These are phyloP conservation scores for Dendrolimus pini DNA, from an alignment of 2,888 invertebrate species.

Conservation along the genomic window DNA sequence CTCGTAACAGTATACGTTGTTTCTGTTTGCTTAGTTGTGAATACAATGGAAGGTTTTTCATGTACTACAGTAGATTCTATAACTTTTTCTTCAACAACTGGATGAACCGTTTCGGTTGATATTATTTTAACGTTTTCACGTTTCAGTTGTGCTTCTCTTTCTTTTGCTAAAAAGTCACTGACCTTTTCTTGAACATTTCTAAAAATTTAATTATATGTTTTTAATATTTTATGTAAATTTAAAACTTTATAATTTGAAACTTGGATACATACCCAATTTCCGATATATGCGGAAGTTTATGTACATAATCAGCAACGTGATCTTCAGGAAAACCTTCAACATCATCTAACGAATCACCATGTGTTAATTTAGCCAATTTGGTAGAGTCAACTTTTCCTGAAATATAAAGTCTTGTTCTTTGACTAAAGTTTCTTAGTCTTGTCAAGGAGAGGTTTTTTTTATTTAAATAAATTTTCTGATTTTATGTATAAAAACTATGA, in stretches of 20 bases:
- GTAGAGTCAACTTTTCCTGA: constrained; percentile 42
- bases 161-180: constrained; percentile 47
- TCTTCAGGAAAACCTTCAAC: constrained; percentile 73
- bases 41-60: constrained; percentile 19
- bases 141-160: constrained; percentile 55
- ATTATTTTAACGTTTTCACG: constrained; percentile 30
- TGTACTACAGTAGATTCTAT: constrained; percentile 15
- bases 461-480: constrained; percentile 4
- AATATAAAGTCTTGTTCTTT: constrained; percentile 8
- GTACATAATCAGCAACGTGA: constrained; percentile 61
- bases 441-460: not conserved
- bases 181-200: constrained; percentile 44
- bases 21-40: constrained; percentile 35
- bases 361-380: constrained; percentile 50
- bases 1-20: constrained; percentile 27
- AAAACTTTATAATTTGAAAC: not conserved
- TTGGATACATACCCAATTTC: constrained; percentile 53
- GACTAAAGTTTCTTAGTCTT: too few relatives aligned
- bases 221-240: constrained; percentile 1
- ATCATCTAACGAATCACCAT: constrained; percentile 71
- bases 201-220: constrained; percentile 15
- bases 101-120: constrained; percentile 10
- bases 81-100: constrained; percentile 19
- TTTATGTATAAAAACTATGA: constrained; percentile 1
- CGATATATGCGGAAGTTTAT: constrained; percentile 64